A percentile compares a stretch with the other conserved stretches of the same genome.
These are phyloP conservation scores for Chironomus striatipennis DNA, from an alignment of 1,140 invertebrate species.

Conservation along the genomic window DNA sequence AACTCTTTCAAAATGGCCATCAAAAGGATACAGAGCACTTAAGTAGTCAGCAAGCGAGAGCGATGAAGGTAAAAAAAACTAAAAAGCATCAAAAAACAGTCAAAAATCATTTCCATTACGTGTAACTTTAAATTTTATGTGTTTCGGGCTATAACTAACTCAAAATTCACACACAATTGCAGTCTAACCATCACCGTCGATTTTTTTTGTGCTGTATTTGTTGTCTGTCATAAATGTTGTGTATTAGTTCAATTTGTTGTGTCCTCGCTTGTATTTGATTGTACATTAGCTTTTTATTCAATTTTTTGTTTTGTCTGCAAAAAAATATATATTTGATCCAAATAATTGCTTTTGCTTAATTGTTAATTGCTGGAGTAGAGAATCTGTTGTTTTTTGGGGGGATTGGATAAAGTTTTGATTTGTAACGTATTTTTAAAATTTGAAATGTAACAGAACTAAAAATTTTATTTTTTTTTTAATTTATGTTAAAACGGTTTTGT, in stretches of 20 bases:
- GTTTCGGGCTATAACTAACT: not conserved
- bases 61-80: constrained; percentile 9
- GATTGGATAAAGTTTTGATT: no score
- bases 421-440: no score
- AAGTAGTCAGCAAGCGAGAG: not conserved
- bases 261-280: not conserved
- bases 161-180: constrained; percentile 8
- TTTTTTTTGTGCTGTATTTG: not conserved
- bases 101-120: constrained; percentile 8
- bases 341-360: not conserved
- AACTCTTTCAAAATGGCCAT: not conserved
- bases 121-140: not conserved
- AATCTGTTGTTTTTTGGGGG: no score
- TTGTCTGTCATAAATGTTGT: not conserved
- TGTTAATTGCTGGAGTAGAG: no score
- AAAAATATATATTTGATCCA: constrained; percentile 2
- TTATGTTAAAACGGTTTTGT: no score
- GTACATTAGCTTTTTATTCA: not conserved
- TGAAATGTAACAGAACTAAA: no score
- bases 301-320: not conserved
- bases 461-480: no score
- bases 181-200: not conserved
- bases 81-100: not conserved
- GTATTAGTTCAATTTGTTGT: not conserved
- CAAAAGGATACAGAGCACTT: no score